These are phyloP conservation scores for Leptoteleia sp. DNA, from an alignment of 1,140 invertebrate species.

Conservation along the genomic window DNA sequence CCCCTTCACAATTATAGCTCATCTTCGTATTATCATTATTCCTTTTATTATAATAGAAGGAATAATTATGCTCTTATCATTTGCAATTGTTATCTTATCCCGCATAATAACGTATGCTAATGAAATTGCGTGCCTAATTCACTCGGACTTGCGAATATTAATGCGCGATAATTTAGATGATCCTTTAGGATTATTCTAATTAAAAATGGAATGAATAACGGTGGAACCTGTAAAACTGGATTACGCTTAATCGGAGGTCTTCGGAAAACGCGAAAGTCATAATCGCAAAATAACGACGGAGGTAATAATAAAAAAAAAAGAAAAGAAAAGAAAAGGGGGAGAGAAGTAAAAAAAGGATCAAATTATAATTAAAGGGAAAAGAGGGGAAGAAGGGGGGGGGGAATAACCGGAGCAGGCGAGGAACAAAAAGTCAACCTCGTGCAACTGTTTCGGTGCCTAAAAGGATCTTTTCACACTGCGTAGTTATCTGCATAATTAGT, in stretches of 20 bases:
- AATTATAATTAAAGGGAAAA: too few relatives aligned
- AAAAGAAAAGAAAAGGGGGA: too few relatives aligned
- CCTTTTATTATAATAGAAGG: too few relatives aligned
- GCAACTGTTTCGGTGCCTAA: slow-evolving; percentile 69
- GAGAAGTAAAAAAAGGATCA: slow-evolving; percentile 23
- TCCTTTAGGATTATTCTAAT: slow-evolving; percentile 50
- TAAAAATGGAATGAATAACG: slow-evolving; percentile 32
- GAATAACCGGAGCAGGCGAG: slow-evolving; percentile 39
- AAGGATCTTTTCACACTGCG: slow-evolving; percentile 68
- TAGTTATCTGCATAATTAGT: slow-evolving; percentile 78
- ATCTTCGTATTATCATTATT: too few relatives aligned
- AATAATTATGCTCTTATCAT: too few relatives aligned
- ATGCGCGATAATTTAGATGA: slow-evolving; percentile 39
- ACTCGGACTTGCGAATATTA: slow-evolving; percentile 15
- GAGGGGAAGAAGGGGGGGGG: too few relatives aligned
- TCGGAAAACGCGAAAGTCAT: slow-evolving; percentile 44
- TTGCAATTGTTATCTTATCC: slow-evolving; percentile 33
- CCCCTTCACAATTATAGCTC: background rate
- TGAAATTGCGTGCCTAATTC: slow-evolving; percentile 22
- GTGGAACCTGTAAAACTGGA: slow-evolving; percentile 51
- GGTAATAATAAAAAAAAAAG: too few relatives aligned
- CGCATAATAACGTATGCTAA: slow-evolving; percentile 32
- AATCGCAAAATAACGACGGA: slow-evolving; percentile 42
- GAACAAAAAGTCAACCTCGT: slow-evolving; percentile 26
- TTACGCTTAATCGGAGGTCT: slow-evolving; percentile 38